These are phyloP conservation scores for Calvadosia cruxmelitensis DNA, from an alignment of 30 jellyfish, hydroid and myxozoan species.

Conservation along the genomic window DNA sequence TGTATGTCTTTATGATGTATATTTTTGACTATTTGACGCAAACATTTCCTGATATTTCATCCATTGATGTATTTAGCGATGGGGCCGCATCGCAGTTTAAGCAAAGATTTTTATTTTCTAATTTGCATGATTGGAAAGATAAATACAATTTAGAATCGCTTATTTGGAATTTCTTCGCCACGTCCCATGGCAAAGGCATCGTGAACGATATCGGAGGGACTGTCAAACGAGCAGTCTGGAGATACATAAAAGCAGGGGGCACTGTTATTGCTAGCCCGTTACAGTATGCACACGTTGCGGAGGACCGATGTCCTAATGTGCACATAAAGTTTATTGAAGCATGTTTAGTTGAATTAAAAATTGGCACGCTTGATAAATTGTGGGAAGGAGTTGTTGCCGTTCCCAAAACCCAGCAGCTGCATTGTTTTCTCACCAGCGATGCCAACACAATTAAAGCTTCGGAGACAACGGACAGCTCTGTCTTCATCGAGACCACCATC, in stretches of 20 bases:
- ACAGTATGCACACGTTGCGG: conserved; percentile 6
- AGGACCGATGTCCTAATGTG: conserved; percentile 2
- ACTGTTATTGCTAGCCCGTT: conserved; percentile 7
- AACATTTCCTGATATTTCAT: conserved; percentile 7
- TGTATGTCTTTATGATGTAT: conserved; percentile 28
- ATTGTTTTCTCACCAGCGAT: too few relatives aligned
- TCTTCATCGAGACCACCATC: too few relatives aligned
- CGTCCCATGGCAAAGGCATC: too few relatives aligned
- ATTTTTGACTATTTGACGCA: conserved; percentile 13
- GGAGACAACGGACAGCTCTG: too few relatives aligned
- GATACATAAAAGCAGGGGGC: conserved; percentile 1
- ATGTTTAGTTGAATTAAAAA: conserved; percentile 7
- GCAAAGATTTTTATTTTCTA: conserved; percentile 8
- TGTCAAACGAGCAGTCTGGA: conserved; percentile 28
- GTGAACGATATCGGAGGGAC: conserved; percentile 20
- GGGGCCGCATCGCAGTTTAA: conserved; percentile 21
- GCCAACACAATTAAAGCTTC: too few relatives aligned
- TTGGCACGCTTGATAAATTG: not conserved
- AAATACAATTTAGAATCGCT: too few relatives aligned
- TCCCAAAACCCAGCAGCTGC: too few relatives aligned
- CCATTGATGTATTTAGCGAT: conserved; percentile 19
- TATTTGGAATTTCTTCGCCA: too few relatives aligned
- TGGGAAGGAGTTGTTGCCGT: too few relatives aligned
- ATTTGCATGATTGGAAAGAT: too few relatives aligned
- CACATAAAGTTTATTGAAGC: not conserved